These are phyloP conservation scores for Ischnus inquisitorius DNA, from an alignment of 2,888 invertebrate species.

Conservation along the genomic window DNA sequence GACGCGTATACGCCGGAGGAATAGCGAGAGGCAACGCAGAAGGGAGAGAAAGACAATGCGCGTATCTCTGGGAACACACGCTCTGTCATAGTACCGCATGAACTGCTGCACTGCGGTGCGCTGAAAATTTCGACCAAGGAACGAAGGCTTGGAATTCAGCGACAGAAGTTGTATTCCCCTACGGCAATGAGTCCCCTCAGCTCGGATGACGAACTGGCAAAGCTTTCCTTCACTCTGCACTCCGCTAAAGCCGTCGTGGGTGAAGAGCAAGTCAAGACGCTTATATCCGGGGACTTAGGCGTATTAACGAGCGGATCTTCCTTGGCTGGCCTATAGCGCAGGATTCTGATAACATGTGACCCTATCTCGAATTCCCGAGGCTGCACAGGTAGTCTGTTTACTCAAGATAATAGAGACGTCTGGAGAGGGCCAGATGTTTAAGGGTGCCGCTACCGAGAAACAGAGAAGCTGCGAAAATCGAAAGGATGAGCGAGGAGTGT, in stretches of 20 bases:
- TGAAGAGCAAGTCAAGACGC: constrained; percentile 55
- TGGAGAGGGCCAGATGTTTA: constrained; percentile 51
- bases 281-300: constrained; percentile 62
- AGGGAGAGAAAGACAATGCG: constrained; percentile 24
- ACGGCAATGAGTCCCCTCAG: constrained; percentile 35
- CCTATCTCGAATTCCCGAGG: constrained; percentile 81
- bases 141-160: constrained; percentile 33
- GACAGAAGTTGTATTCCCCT: constrained; percentile 39
- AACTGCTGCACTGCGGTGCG: constrained; percentile 65
- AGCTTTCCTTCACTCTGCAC: constrained; percentile 22
- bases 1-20: constrained; percentile 6
- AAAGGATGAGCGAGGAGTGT: constrained; percentile 36
- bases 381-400: constrained; percentile 83
- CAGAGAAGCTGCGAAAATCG: neutral
- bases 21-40: constrained; percentile 25
- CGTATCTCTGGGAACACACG: constrained; percentile 37
- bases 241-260: constrained; percentile 32
- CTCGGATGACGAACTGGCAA: constrained; percentile 4
- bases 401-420: constrained; percentile 82
- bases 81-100: constrained; percentile 45
- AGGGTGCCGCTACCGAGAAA: constrained; percentile 1
- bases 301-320: constrained; percentile 64
- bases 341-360: constrained; percentile 84
- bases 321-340: constrained; percentile 68
- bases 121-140: constrained; percentile 50